Evolutionary conservation across 2,888 invertebrate species (phyloP), one percentile per base, ranked within the genome.

Genomic region (Andrena fulva): DNA sequence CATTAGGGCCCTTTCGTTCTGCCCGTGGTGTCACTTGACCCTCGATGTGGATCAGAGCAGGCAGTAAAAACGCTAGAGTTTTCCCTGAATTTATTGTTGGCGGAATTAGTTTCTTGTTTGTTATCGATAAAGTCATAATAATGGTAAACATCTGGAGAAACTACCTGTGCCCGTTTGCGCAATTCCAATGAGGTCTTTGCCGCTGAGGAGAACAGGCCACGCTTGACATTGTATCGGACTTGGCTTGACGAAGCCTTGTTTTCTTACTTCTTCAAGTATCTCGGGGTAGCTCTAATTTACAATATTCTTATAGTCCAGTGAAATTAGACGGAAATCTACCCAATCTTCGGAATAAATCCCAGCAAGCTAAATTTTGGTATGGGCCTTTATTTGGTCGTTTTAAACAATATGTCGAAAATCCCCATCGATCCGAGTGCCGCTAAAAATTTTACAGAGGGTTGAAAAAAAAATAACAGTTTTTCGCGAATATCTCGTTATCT

Each of bases 101-200:
- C 42, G 48, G 67, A 62, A 59, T 29, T 42, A 20, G 8, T 29
- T n/a, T 2, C 27, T 35, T 31, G n/a, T 50, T 35, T 27, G 3
- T 7, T 64, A 31, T 62, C 24, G 2, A 24, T 42, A 29, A 50
- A 12, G 31, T 27, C 60, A 0, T 42, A 42, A 7, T 6, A 68
- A 67, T 16, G 24, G 29, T 50, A 12, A 50, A 77, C 7, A 62
- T 54, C 70, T 27, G 33, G 29, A 75, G 33, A 56, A 31, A 3
- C 52, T 76, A 93, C 96, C 96, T 24, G 98, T 98, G 75, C 98
- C 98, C 6, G 98, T 98, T 94, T 99, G 99, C 0, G 99, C 99
- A 86, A 99, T 99, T 8, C 99, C 99, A 93, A 99, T 99, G 92
- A 99, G 94, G 94, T 99, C 99, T 91, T 97, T 96, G 0, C 99